Evolutionary conservation across 2,888 invertebrate genomes (phyloP).

Genomic region (Scotopteryx bipunctaria): DNA sequence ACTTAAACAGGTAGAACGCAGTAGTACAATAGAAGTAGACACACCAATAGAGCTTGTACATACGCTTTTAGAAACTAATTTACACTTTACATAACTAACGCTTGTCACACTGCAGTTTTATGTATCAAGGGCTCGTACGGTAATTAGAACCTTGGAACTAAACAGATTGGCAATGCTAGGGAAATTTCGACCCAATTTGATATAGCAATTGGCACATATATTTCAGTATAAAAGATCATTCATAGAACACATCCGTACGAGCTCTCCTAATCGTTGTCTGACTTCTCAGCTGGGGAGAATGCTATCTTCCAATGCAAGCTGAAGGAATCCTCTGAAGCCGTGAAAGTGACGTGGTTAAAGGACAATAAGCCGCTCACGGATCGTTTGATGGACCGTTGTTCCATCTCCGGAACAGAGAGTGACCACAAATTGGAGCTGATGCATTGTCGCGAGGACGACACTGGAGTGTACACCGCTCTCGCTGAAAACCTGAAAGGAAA

Average conservation of each 20-base stretch:
- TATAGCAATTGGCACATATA: conserved; percentile 26
- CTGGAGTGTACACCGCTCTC: conserved; percentile 95
- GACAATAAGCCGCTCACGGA: conserved; percentile 93
- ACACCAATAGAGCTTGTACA: conserved; percentile 77
- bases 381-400: conserved; percentile 88
- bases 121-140: conserved; percentile 61
- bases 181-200: conserved; percentile 16
- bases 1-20: conserved; percentile 37
- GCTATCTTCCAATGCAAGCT: conserved; percentile 92
- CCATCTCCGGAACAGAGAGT: conserved; percentile 82
- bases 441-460: conserved; percentile 90
- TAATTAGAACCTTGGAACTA: conserved; percentile 16
- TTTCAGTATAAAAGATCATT: conserved; percentile 20
- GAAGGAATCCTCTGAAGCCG: conserved; percentile 83
- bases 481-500: conserved; percentile 92
- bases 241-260: conserved; percentile 54
- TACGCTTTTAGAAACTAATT: conserved; percentile 76
- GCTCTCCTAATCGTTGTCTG: conserved; percentile 60
- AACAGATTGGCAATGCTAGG: conserved; percentile 14
- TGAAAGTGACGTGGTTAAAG: conserved; percentile 91
- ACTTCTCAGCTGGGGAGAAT: conserved; percentile 90
- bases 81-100: conserved; percentile 74
- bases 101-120: conserved; percentile 52
- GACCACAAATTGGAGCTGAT: conserved; percentile 88
- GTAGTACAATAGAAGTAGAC: conserved; percentile 48